These are phyloP conservation scores for Coptodon bakossiorum DNA, from an alignment of 2,113 vertebrate genomes.

Conservation along the genomic window DNA sequence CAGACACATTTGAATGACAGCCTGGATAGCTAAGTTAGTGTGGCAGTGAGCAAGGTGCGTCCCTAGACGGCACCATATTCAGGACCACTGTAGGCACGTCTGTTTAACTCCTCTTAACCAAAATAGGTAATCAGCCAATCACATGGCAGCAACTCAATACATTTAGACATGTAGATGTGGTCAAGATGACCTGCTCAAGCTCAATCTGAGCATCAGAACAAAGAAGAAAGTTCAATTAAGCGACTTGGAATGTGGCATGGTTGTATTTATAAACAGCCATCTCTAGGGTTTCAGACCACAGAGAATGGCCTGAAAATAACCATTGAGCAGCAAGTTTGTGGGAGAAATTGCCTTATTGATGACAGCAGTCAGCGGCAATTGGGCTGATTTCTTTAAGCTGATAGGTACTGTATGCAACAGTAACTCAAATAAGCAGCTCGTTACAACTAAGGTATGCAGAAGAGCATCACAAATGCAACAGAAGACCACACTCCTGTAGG, in stretches of 20 bases:
- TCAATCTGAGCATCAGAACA: background rate
- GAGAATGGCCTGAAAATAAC: background rate
- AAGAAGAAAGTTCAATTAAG: background rate
- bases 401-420: background rate
- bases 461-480: background rate
- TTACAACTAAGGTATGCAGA: background rate
- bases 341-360: background rate
- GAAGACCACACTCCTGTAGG: background rate
- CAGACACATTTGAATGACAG: background rate
- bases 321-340: background rate
- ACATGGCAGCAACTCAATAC: background rate
- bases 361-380: background rate
- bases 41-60: background rate
- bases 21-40: background rate
- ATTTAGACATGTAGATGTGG: background rate
- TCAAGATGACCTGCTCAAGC: background rate
- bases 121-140: background rate
- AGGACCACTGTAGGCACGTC: background rate
- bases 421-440: background rate
- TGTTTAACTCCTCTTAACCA: background rate
- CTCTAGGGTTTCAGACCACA: background rate
- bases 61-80: background rate
- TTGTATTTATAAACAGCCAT: background rate
- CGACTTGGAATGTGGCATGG: background rate
- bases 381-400: background rate